Conservation (phyloP, 2,888 invertebrate genomes). For the Pyrgus malvae region DNA sequence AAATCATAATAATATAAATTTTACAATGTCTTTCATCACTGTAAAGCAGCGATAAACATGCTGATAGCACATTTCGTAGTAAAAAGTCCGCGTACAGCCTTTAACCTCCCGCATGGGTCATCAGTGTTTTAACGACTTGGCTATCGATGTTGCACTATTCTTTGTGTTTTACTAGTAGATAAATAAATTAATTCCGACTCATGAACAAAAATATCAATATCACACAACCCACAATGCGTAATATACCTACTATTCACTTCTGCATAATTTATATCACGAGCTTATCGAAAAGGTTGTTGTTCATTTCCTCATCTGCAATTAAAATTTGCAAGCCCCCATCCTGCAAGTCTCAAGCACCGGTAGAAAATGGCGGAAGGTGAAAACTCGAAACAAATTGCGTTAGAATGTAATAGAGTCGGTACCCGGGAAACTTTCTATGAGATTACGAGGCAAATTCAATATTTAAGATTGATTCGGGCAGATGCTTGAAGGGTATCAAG, state of each 20-base stretch:
- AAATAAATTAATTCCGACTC: too few species aligned
- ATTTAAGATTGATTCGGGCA: conserved; percentile 81
- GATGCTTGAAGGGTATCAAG: conserved; percentile 69
- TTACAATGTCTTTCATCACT: too few species aligned
- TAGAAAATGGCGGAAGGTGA: conserved; percentile 60
- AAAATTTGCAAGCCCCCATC: conserved; percentile 60
- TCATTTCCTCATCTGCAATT: conserved; percentile 59
- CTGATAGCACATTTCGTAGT: too few species aligned
- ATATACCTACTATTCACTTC: neutral
- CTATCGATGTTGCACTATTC: too few species aligned
- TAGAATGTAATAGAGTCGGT: conserved; percentile 80
- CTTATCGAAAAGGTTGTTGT: conserved; percentile 32
- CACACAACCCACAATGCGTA: too few species aligned
- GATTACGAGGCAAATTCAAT: conserved; percentile 80
- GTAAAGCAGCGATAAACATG: too few species aligned
- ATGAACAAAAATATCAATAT: too few species aligned
- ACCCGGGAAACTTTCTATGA: conserved; percentile 76
- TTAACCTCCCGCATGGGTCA: too few species aligned
- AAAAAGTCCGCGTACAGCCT: too few species aligned
- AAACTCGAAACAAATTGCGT: conserved; percentile 78
- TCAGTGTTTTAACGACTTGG: too few species aligned
- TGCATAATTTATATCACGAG: conserved; percentile 10
- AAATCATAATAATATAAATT: too few species aligned
- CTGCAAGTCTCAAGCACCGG: conserved; percentile 55
- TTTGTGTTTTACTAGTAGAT: too few species aligned